Base-by-base conservation (phyloP, 2,888 invertebrate species). In the Callimorpha dominula region DNA sequence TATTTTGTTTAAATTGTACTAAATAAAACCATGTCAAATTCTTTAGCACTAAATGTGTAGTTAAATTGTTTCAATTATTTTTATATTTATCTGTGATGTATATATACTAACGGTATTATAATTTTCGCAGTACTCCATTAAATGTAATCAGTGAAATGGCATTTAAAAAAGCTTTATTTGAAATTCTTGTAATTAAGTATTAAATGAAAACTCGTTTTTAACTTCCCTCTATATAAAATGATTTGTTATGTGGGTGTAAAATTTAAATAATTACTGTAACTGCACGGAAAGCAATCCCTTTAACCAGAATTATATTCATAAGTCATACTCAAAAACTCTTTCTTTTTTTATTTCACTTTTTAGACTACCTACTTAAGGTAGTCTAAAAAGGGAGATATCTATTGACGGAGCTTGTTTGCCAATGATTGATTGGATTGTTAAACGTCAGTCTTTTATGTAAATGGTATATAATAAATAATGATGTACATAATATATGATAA, bases 401-500 rank as follows among this genome's bases (percentile, higher is more conserved):
- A 17, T 54, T 17, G 9, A n/a, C 57, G 20, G 20, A 57, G 57
- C 20, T 57, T 20, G 11, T 57, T 57, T 57, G 20, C 57, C 57
- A 57, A 57, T 20, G 20, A n/a, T 57, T 14, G 14, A 31, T 31
- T 6, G 31, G 60, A 60, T 60, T 60, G 7, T 31, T 57, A 12
- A 20, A 20, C 20, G 20, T 31, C 60, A 15, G 31, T 31, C 60
- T 60, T 12, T 64, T 20, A 63, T 42, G 43, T 46, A 49, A 65
- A 65, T 65, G 65, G 15, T 62, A 62, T 50, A 31, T 20, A 65
- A 31, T 60, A 60, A 60, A 60, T 60, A 31, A 60, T 60, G 50
- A 50, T 65, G 65, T 65, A 65, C 17, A 65, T 65, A 65, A 65
- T 65, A 65, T 17, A 31, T 11, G 49, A 68, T 46, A 8, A 69